phyloP scores from a whole-genome alignment of 2,797 vertebrate genomes.

The Zalophus californianus region DNA sequence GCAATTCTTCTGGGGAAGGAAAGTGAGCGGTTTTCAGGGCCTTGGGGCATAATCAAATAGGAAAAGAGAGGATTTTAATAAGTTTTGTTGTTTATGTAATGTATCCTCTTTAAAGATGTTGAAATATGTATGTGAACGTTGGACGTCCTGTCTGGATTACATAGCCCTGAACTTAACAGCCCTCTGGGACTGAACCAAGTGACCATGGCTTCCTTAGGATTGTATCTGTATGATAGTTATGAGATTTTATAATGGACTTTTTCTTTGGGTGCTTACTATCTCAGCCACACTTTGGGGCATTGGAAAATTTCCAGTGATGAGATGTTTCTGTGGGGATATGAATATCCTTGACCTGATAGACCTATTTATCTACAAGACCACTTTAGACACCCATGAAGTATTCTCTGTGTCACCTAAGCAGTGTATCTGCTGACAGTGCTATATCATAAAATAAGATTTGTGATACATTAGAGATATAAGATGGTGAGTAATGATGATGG shows the following conservation, averaged over 20 bases:
- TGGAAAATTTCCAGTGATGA: not conserved
- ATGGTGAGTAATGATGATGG: not conserved
- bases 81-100: not conserved
- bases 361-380: conserved; percentile 5
- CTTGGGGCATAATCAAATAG: not conserved
- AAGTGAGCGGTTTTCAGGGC: not conserved
- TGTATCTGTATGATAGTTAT: not conserved
- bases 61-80: not conserved
- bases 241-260: not conserved
- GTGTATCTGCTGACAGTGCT: not conserved
- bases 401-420: not conserved
- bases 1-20: not conserved
- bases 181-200: not conserved
- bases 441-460: conserved; percentile 54
- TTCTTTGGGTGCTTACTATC: not conserved
- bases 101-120: conserved; percentile 1
- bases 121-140: not conserved
- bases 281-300: not conserved
- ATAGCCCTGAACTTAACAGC: not conserved
- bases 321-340: not conserved
- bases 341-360: not conserved
- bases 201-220: not conserved
- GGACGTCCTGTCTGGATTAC: not conserved
- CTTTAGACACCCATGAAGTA: not conserved
- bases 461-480: not conserved